Conservation (phyloP, 2,888 invertebrate genomes). For the Drosophila melanosoma region DNA sequence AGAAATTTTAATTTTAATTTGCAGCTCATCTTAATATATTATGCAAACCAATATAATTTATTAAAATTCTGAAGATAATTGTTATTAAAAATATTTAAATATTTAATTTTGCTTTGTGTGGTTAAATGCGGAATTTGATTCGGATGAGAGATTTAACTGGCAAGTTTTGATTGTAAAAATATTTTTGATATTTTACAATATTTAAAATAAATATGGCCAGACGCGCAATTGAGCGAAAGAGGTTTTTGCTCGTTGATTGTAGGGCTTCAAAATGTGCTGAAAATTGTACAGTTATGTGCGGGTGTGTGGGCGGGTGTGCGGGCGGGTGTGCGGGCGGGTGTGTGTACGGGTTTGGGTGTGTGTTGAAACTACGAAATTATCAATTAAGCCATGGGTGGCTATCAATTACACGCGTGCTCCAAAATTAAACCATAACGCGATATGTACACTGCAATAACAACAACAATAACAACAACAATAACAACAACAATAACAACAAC, state of each 20-base stretch:
- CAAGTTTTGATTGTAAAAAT: slow-evolving; percentile 1
- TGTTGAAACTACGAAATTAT: slow-evolving; percentile 69
- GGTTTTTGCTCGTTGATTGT: slow-evolving; percentile 21
- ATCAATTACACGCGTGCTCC: slow-evolving; percentile 74
- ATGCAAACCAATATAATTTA: background rate
- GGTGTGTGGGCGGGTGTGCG: background rate
- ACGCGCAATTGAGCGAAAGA: slow-evolving; percentile 35
- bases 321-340: background rate
- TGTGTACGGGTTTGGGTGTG: slow-evolving; percentile 10
- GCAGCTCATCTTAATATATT: background rate
- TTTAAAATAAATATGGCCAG: slow-evolving; percentile 34
- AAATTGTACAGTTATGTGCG: slow-evolving; percentile 10
- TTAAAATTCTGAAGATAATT: background rate
- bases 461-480: slow-evolving; percentile 27
- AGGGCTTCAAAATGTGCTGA: slow-evolving; percentile 22
- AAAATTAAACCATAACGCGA: slow-evolving; percentile 75
- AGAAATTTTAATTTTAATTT: background rate
- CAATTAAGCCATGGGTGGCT: slow-evolving; percentile 74
- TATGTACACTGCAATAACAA: slow-evolving; percentile 46
- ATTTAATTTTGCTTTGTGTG: background rate
- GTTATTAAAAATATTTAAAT: background rate
- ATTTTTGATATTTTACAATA: slow-evolving; percentile 18
- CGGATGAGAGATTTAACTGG: background rate
- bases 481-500: slow-evolving; percentile 3
- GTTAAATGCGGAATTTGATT: slow-evolving; percentile 4